Base-by-base conservation (phyloP, 1,140 invertebrate species). In the Saccostrea echinata region DNA sequence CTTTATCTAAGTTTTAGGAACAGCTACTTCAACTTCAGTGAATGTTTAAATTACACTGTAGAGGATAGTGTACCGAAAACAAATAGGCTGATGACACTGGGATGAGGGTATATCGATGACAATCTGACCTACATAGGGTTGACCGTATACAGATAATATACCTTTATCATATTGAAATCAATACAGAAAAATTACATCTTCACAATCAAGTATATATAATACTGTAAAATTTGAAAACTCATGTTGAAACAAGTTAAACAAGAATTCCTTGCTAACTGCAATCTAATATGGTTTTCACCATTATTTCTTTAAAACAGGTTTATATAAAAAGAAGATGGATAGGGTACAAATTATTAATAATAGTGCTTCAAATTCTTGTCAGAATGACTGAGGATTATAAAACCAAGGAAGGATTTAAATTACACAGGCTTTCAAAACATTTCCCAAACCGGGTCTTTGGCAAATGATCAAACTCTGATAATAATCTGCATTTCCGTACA, bases 331-430 rank as follows among this genome's bases (percentile, higher is more conserved):
- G 24, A 71, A 71, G 68, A 71, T 71, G 68, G 68, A 27, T 27
- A 27, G 68, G 68, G 24, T 71, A 71, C 68, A 71, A 71, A 71
- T 71, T 71, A 71, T 33, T 71, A 71, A 71, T 71, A 27, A 71
- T 9, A 71, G 9, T 11, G 30, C 68, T 71, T 71, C 27, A 30
- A 13, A 30, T 30, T 71, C 27, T 16, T 27, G 30, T 30, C 68
- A 16, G 30, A 30, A 71, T 24, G n/a, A 71, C n/a, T 71, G 27
- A 18, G n/a, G 27, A 71, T 71, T 71, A 33, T 30, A 71, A 71
- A 71, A 71, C 68, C 68, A 71, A 30, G 68, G 68, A 71, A 71
- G 24, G 68, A 71, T 71, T 71, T 71, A 71, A 71, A 71, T 71
- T 33, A 71, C 27, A 71, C 68, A 71, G 68, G 68, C 68, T 71